Base-by-base conservation (phyloP, 2,888 invertebrate genomes). In the Aricia artaxerxes region DNA sequence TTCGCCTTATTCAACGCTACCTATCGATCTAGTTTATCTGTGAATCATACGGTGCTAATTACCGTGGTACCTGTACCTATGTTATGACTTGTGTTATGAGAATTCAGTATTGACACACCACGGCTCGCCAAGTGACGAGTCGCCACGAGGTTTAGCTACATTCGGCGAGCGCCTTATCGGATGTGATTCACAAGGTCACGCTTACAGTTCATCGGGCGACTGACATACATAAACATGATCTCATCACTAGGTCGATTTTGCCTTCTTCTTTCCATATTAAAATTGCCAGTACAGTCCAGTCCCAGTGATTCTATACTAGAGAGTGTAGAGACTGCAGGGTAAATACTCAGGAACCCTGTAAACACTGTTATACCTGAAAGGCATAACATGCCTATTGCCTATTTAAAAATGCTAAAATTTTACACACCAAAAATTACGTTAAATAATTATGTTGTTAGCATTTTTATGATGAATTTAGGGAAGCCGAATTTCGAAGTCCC, bases 171-270 rank as follows among this genome's bases (percentile, higher is more conserved):
- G 86, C 91, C 92, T 91, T 93, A 92, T 92, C 92, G 88, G 89
- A 83, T 85, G 90, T 91, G 92, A 92, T 89, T 92, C 92, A 91
- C 93, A 93, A 94, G 93, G 93, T 90, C 91, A 86, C 81, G 83
- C 81, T 85, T 85, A 85, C 88, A 90, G 91, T 92, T 92, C 89
- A 91, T 90, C 91, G 87, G 87, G 88, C 87, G 87, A 88, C 85
- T 77, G 85, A 85, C 88, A 88, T 88, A 91, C 87, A 90, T 89
- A 89, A 85, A 85, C 86, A 86, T 93, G 93, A 93, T 90, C 91
- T 93, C 93, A 92, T 91, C 90, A 83, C 83, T 82, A 84, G 83
- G 81, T 85, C 84, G 82, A 85, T 85, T 84, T 81, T 80, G 83
- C 77, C 80, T 61, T 78, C 75, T 44, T 78, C 31, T 73, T 44